Conservation (phyloP, 2,113 vertebrate species). For the Platycercus adscitus region DNA sequence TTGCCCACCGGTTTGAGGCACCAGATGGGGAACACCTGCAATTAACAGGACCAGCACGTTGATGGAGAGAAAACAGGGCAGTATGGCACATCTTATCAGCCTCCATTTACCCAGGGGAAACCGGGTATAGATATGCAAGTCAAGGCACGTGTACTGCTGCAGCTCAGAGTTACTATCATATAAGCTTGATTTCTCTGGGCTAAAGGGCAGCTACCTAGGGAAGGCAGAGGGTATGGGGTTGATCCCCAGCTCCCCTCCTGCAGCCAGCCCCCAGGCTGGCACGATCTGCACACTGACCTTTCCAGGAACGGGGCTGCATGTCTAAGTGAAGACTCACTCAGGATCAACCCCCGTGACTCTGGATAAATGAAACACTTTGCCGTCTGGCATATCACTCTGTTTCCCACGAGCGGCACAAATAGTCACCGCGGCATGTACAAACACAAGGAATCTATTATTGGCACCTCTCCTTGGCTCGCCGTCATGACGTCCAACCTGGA, state of each 20-base stretch:
- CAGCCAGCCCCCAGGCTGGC: not conserved
- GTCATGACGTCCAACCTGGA: conserved; percentile 79
- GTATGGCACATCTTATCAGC: rapidly evolving
- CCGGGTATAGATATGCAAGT: rapidly evolving
- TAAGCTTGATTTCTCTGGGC: not conserved
- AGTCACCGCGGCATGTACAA: conserved; percentile 62
- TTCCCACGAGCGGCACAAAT: conserved; percentile 68
- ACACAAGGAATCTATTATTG: conserved; percentile 78
- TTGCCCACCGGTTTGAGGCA: not conserved
- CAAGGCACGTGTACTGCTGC: rapidly evolving
- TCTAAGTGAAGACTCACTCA: conserved; percentile 17
- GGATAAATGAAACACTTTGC: conserved; percentile 74
- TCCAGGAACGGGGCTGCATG: not conserved
- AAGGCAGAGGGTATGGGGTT: not conserved
- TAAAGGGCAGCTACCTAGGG: not conserved
- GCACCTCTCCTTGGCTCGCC: conserved; percentile 73
- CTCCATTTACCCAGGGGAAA: not conserved
- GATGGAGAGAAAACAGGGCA: not conserved
- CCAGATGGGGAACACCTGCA: not conserved
- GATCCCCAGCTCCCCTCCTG: not conserved
- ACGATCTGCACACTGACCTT: conserved; percentile 45
- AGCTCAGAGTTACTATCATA: not conserved
- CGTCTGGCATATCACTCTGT: conserved; percentile 73
- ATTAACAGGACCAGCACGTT: not conserved
- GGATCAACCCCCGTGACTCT: conserved; percentile 58